Conservation (phyloP, 1,140 invertebrate genomes). For the Neoseiulus cucumeris region DNA sequence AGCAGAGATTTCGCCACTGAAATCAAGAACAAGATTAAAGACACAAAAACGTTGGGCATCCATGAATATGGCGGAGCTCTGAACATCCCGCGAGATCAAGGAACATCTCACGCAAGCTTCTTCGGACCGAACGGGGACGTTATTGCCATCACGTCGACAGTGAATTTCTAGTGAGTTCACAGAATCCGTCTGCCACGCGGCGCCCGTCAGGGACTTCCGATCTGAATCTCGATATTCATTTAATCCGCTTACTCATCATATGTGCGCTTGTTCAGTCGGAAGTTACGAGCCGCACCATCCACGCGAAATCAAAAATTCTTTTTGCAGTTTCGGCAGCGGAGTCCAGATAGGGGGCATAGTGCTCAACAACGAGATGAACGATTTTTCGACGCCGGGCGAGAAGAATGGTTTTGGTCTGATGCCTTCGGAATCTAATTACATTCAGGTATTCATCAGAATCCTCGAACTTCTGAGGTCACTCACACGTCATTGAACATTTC, state of each 20-base stretch:
- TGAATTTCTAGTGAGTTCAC: conserved; percentile 65
- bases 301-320: no score
- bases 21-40: conserved; percentile 25
- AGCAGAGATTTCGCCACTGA: conserved; percentile 12
- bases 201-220: not conserved
- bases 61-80: conserved; percentile 43
- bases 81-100: conserved; percentile 42
- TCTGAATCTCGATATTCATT: no score
- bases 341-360: conserved; percentile 32
- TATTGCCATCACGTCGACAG: conserved; percentile 69
- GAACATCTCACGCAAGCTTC: conserved; percentile 72
- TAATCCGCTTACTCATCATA: no score
- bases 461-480: no score
- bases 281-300: no score
- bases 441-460: not conserved
- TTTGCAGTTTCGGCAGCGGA: conserved; percentile 28
- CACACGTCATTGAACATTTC: no score
- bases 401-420: conserved; percentile 32
- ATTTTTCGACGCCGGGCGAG: conserved; percentile 32
- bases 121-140: conserved; percentile 68
- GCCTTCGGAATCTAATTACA: conserved; percentile 30
- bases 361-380: conserved; percentile 38
- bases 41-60: conserved; percentile 43
- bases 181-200: not conserved
- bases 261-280: no score